Evolutionary conservation across 2,888 invertebrate species (phyloP), one percentile per base, ranked within the genome.

Genomic region (Hoplodrina ambigua): DNA sequence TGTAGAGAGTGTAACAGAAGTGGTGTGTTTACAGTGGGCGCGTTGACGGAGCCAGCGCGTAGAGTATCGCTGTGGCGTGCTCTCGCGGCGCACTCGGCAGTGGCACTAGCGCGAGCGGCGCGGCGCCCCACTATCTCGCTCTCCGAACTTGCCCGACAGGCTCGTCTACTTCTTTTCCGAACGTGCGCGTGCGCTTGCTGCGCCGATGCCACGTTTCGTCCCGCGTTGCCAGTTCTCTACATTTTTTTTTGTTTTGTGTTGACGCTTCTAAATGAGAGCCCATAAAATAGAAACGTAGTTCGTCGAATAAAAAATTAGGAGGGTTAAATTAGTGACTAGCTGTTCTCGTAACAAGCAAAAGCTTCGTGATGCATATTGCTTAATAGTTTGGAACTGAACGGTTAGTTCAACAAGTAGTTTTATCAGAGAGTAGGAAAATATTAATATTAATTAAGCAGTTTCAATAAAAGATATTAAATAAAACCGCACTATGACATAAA

Each of bases 181-280:
- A 87, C 88, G 87, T 94, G 95, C 94, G 95, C 94, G 91, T 92
- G 94, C 95, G 94, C 88, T 91, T 93, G 93, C 88, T 90, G 94
- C 94, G 94, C 87, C 92, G 94, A 88, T 94, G 93, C 94, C 92
- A 92, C 80, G 92, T 92, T 92, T 92, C 89, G 75, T 77, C 88
- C 86, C 85, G 88, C 92, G 93, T 93, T 93, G 93, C 94, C 91
- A 94, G 93, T 89, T 91, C 89, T 88, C 84, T 74, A 86, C 72
- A 80, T 88, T 86, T 91, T 94, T 87, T 94, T 94, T 93, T 93
- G 92, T 94, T 93, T 93, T 93, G 88, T 92, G 90, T 94, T 94
- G 92, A 93, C 90, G 94, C 91, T 92, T 91, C 88, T 89, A 94
- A 93, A 93, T 92, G 91, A 93, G 92, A 91, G 92, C 90, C 92